A percentile compares a stretch with the other conserved stretches of the same genome.
Evolutionary conservation across 2,113 vertebrate genomes (phyloP).

Genomic region (Salvator merianae): DNA sequence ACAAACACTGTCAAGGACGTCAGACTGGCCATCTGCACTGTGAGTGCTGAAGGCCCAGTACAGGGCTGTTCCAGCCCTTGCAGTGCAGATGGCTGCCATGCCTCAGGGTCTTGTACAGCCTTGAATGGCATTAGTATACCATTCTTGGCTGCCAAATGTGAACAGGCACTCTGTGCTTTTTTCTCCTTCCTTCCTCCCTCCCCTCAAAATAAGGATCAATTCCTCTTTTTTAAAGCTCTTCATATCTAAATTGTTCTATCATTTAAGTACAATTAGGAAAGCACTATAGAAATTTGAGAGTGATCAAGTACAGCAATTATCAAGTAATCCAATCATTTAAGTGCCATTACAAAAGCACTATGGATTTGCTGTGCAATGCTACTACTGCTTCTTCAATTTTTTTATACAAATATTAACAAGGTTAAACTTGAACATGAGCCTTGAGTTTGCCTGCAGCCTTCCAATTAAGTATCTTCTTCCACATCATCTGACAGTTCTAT

Average conservation of each 20-base stretch:
- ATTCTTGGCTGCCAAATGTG: no score
- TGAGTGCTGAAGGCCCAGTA: no score
- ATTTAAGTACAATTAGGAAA: conserved; percentile 22
- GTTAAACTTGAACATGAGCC: neutral
- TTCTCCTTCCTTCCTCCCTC: neutral
- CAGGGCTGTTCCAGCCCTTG: no score
- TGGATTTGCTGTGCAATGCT: neutral
- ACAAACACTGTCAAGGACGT: no score
- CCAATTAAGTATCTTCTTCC: neutral
- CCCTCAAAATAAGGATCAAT: conserved; percentile 5
- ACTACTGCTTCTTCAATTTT: neutral
- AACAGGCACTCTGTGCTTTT: no score
- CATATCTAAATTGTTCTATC: conserved; percentile 9
- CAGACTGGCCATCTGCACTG: no score
- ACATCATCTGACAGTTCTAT: neutral
- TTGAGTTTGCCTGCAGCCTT: neutral
- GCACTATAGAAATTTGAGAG: conserved; percentile 6
- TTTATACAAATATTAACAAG: conserved; percentile 3
- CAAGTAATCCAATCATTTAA: conserved; percentile 28
- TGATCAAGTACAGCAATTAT: conserved; percentile 21
- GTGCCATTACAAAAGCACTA: neutral
- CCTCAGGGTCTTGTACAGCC: no score
- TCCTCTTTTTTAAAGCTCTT: neutral
- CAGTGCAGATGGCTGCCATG: no score
- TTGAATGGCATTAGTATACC: no score